Evolutionary conservation across 2,888 invertebrate species (phyloP), one percentile per base, ranked within the genome.

Genomic region (Calephelis perditalis): DNA sequence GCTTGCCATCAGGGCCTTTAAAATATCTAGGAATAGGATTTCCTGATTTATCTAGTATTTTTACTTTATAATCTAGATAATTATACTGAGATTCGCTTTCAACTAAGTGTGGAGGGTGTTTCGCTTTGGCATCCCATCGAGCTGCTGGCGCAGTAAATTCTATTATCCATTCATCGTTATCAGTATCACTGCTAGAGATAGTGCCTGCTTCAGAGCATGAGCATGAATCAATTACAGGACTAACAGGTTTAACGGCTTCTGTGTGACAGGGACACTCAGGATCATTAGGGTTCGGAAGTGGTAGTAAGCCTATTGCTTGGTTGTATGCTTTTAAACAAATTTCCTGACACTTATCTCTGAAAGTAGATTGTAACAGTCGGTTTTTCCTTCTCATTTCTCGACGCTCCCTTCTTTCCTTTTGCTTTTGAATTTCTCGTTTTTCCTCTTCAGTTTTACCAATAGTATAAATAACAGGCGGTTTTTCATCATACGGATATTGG

Each of bases 251-350:
- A 7, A 67, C 60, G 5, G 73, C 67, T 40, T 74, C 66, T 3
- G 79, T 79, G 5, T 76, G 62, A 67, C 90, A 90, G 7, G 90
- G 90, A 62, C 90, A 90, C 26, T 81, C 78, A 0, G 88, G 88
- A 60, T 76, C 70, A 60, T 89, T 89, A 1, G 82, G 78, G 61
- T 86, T 81, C 5, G 86, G 83, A 47, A 85, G 69, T 26, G 90
- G 87, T 40, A 83, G 72, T 44, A 89, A 36, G 5, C 90, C 90
- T 58, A 89, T 84, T 0, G 90, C 84, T 76, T 89, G 89, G 68
- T 89, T 86, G 64, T 89, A 90, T 7, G 90, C 88, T 70, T 89
- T 90, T 12, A 88, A 69, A 71, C 90, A 90, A 65, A 90, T 90
- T 68, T 90, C 90, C 71, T 88, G 88, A 67, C 90, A 90, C 65